Base-by-base conservation (phyloP, 2,888 invertebrate species). In the Nemapogon koenigi region DNA sequence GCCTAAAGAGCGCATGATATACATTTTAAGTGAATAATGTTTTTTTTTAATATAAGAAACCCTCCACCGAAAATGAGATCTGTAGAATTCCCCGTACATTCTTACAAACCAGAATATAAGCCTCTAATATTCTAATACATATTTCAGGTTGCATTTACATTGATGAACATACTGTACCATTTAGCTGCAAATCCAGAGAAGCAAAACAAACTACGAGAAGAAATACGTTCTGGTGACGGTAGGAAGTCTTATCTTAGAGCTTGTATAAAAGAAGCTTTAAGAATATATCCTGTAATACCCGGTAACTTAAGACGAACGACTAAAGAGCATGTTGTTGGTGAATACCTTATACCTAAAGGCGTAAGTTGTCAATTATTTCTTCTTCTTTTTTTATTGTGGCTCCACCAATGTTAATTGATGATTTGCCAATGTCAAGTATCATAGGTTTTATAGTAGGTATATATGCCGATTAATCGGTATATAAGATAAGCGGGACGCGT, bases 211-310 rank as follows among this genome's bases (percentile, higher is more conserved):
- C 47, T 76, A 18, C 58, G 76, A 1, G 46, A 62, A 36, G 70
- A 76, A 48, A 59, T 75, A 46, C 49, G 51, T 10, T 55, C 57
- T 2, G 47, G 48, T 0, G 55, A 58, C 16, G 46, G 53, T 2
- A 59, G 52, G 19, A 61, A 53, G 17, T 47, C 59, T 41, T 86
- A 85, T 48, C 57, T 88, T 6, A 82, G 79, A 51, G 87, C 87
- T 2, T 84, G 84, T 47, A 58, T 88, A 3, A 87, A 86, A 52
- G 88, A 88, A 58, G 64, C 83, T 0, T 60, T 81, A 30, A 65
- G 86, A 41, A 46, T 75, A 14, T 52, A 59, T 47, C 67, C 76
- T 2, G 64, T 76, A 1, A 43, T 75, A 1, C 59, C 69, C 1
- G 63, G 65, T 1, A 73, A 67, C 40, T 48, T 68, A 39, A 57